Evolutionary conservation across 2,113 vertebrate genomes (phyloP).

Genomic region (Anser cygnoides): DNA sequence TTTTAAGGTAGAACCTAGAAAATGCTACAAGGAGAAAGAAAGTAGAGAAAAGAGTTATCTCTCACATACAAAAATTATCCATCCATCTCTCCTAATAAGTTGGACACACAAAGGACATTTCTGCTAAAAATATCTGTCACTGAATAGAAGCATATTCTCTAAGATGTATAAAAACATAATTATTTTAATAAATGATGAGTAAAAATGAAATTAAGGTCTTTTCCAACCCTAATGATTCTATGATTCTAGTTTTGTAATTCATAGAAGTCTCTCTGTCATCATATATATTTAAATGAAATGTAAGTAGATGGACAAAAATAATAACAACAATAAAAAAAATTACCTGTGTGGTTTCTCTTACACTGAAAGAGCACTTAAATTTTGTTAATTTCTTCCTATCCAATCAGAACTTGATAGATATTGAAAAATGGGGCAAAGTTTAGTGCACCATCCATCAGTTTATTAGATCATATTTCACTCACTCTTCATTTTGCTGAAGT

Average conservation of each 20-base stretch:
- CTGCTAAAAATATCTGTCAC: not conserved
- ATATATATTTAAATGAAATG: not conserved
- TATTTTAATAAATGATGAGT: not conserved
- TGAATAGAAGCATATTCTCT: not conserved
- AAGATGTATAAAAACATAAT: not conserved
- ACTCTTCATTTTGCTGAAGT: not conserved
- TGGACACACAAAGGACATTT: not conserved
- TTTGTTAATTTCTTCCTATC: not conserved
- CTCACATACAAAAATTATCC: not conserved
- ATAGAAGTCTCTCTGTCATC: not conserved
- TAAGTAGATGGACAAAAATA: not conserved
- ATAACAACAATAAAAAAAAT: not conserved
- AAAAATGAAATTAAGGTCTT: not conserved
- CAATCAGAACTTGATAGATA: slow-evolving; percentile 54
- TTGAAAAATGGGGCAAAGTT: slow-evolving; percentile 8
- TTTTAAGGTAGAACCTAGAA: not conserved
- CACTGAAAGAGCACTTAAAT: not conserved
- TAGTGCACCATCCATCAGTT: not conserved
- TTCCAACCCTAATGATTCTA: too few relatives aligned
- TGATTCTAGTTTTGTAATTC: not conserved
- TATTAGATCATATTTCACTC: slow-evolving; percentile 25
- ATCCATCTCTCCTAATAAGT: not conserved
- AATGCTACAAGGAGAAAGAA: not conserved
- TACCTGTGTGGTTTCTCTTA: not conserved
- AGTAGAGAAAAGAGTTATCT: not conserved